Percentiles rank a stretch among this genome's conserved stretches.
phyloP scores from a whole-genome alignment of 2,797 vertebrate species.

The Spinibarbus caldwelli region DNA sequence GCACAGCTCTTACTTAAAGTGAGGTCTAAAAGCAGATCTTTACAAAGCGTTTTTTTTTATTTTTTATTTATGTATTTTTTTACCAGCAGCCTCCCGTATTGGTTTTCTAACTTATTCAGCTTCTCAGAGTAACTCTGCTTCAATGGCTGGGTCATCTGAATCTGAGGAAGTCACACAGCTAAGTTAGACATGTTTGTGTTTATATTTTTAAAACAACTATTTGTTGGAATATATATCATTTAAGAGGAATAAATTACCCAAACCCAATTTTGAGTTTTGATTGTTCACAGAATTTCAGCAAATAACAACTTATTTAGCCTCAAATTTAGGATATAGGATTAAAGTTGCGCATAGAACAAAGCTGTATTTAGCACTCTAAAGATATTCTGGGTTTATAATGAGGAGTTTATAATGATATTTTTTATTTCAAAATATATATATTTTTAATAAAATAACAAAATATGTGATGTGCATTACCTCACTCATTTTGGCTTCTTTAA shows the following conservation, averaged over 20 bases:
- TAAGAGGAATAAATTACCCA: not conserved
- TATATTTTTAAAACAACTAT: not conserved
- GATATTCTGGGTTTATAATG: no score
- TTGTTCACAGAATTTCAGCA: not conserved
- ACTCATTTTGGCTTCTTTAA: constrained; percentile 95
- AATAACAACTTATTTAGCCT: not conserved
- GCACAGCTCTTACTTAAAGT: not conserved
- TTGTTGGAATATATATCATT: not conserved
- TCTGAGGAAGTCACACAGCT: constrained; percentile 70
- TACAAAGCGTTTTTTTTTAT: no score
- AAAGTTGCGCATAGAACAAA: no score
- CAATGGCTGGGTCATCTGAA: constrained; percentile 90
- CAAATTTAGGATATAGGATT: no score
- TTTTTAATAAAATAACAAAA: no score
- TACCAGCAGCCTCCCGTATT: constrained; percentile 92
- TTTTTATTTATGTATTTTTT: no score
- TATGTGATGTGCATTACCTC: constrained; percentile 83
- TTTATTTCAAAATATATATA: not conserved
- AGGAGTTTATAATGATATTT: not conserved
- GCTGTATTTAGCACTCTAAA: no score
- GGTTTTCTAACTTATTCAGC: constrained; percentile 87
- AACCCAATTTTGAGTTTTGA: not conserved
- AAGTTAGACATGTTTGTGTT: not conserved
- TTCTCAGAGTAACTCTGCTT: constrained; percentile 90
- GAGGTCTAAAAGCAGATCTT: not conserved